Evolutionary conservation across 2,113 vertebrate genomes (phyloP).

Genomic region (rabbit (Oryctolagus cuniculus)): DNA sequence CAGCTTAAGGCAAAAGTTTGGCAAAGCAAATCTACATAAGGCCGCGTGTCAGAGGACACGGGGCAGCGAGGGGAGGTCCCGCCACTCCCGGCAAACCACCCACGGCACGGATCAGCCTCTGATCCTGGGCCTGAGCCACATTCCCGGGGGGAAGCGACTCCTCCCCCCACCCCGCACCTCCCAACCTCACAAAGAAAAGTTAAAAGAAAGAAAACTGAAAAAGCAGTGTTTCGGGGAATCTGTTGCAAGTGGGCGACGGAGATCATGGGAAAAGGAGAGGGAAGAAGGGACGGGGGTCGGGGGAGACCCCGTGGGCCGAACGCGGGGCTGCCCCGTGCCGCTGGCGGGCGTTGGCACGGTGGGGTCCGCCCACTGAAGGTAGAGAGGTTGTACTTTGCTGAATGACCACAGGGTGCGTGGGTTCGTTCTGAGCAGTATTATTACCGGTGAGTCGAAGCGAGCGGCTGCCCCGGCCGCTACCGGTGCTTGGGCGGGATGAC

Average conservation of each 20-base stretch:
- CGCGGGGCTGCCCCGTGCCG: slow-evolving; percentile 21
- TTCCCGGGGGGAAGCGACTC: not conserved
- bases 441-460: slow-evolving; percentile 59
- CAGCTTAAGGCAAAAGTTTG: slow-evolving; percentile 96
- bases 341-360: slow-evolving; percentile 92
- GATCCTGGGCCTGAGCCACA: slow-evolving; percentile 43
- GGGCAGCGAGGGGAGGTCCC: not conserved
- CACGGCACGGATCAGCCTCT: not conserved
- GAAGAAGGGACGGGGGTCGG: slow-evolving; percentile 32
- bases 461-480: slow-evolving; percentile 71
- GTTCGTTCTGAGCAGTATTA: slow-evolving; percentile 68
- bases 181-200: slow-evolving; percentile 35
- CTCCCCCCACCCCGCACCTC: not conserved
- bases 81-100: not conserved
- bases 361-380: slow-evolving; percentile 92
- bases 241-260: slow-evolving; percentile 73
- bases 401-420: slow-evolving; percentile 84
- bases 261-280: slow-evolving; percentile 67
- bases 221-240: slow-evolving; percentile 71
- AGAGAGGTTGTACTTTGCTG: slow-evolving; percentile 93
- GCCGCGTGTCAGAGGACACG: slow-evolving; percentile 90
- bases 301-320: slow-evolving; percentile 67
- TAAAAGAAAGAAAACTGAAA: slow-evolving; percentile 11
- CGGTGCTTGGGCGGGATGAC: slow-evolving; percentile 97
- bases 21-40: slow-evolving; percentile 96